phyloP scores from a whole-genome alignment of 92 coral and sea anemone species.

The Zoanthus gigantus region DNA sequence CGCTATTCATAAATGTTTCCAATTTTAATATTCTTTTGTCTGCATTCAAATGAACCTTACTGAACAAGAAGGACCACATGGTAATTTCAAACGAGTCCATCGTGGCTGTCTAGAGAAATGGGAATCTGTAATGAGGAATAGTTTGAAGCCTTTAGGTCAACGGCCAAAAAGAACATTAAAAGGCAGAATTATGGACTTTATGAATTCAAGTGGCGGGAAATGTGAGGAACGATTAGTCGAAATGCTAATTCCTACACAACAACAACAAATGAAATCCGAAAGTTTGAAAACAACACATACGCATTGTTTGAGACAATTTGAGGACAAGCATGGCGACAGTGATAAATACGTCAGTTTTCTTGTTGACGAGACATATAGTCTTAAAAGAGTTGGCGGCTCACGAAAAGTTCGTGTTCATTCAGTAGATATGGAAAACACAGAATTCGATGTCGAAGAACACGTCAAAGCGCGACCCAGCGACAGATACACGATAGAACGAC shows the following conservation, averaged over 20 bases:
- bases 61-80: constrained; percentile 4
- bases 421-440: constrained; percentile 73
- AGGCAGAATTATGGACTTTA: constrained; percentile 68
- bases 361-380: constrained; percentile 73
- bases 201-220: constrained; percentile 61
- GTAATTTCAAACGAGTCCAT: constrained; percentile 75
- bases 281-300: constrained; percentile 26
- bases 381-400: constrained; percentile 51
- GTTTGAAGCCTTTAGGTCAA: constrained; percentile 65
- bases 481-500: constrained; percentile 35
- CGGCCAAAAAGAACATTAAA: constrained; percentile 85
- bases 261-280: constrained; percentile 18
- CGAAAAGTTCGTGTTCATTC: constrained; percentile 83
- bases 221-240: constrained; percentile 47
- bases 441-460: not conserved
- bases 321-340: not conserved
- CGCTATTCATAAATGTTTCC: no score
- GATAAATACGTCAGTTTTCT: constrained; percentile 32
- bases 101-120: constrained; percentile 78
- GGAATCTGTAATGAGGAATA: constrained; percentile 80
- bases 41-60: no score
- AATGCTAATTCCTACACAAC: constrained; percentile 60
- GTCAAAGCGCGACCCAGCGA: not conserved
- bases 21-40: no score
- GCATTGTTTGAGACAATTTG: constrained; percentile 47